Conservation (phyloP, 2,113 vertebrate genomes). For the Anarhynchus alexandrinus region DNA sequence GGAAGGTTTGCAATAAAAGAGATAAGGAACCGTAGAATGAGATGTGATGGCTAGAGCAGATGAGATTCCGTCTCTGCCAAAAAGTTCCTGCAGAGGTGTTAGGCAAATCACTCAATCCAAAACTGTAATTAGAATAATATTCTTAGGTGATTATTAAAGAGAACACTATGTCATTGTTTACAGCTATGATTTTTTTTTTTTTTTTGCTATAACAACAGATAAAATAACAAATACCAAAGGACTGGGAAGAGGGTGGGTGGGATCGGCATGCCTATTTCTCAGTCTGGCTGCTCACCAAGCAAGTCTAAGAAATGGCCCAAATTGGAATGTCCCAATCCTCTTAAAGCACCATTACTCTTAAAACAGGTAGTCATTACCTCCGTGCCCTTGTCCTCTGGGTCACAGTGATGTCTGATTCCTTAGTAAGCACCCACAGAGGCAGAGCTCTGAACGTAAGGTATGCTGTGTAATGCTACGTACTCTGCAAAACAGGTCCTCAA, state of each 20-base stretch:
- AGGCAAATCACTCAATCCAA: neutral
- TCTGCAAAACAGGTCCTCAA: neutral
- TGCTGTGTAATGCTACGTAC: neutral
- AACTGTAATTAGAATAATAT: neutral
- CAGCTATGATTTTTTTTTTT: neutral
- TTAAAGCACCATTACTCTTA: neutral
- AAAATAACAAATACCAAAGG: neutral
- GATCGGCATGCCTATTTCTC: neutral
- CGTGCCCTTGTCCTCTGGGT: neutral
- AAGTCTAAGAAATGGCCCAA: neutral
- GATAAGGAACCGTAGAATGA: neutral
- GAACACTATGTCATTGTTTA: neutral
- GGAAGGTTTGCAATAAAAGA: neutral
- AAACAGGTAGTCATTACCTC: neutral
- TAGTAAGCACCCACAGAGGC: neutral
- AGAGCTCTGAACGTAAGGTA: neutral
- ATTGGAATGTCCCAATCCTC: neutral
- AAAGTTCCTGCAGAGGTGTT: neutral
- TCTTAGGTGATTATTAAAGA: neutral
- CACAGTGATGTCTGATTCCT: neutral
- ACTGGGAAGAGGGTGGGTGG: neutral
- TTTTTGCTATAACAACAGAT: slow-evolving; percentile 2
- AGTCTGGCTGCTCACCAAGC: neutral
- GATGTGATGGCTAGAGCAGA: neutral
- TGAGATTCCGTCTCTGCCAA: neutral